phyloP scores from a whole-genome alignment of 2,797 vertebrate species.

The Smutsia gigantea region DNA sequence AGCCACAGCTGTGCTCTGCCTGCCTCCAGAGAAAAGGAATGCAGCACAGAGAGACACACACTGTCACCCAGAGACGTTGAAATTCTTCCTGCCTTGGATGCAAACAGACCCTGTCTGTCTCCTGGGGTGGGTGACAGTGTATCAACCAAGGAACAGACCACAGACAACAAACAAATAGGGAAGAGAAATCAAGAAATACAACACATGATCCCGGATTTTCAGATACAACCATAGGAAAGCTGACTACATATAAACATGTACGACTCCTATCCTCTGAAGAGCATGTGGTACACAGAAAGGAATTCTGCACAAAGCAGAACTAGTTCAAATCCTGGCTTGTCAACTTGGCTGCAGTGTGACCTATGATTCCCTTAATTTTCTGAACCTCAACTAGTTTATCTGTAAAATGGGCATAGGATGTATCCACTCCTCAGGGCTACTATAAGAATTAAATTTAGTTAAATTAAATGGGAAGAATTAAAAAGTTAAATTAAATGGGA shows the following conservation, averaged over 20 bases:
- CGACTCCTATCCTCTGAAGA: neutral
- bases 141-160: neutral
- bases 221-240: neutral
- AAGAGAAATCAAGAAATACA: neutral
- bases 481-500: neutral
- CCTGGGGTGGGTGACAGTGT: neutral
- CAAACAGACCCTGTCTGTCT: slow-evolving; percentile 30
- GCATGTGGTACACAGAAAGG: neutral
- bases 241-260: neutral
- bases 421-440: neutral
- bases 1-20: slow-evolving; percentile 51
- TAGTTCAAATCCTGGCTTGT: neutral
- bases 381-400: neutral
- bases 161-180: neutral
- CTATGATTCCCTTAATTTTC: neutral
- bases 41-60: neutral
- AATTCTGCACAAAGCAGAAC: neutral
- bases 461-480: neutral
- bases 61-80: neutral
- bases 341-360: neutral
- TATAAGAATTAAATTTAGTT: neutral
- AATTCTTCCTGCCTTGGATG: slow-evolving; percentile 22
- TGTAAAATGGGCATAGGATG: neutral
- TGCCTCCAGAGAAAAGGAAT: slow-evolving; percentile 28
- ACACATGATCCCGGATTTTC: neutral